Percentiles rank a stretch among this genome's conserved stretches.
phyloP scores from a whole-genome alignment of 2,113 vertebrate species.

The Sylvilagus bachmani region DNA sequence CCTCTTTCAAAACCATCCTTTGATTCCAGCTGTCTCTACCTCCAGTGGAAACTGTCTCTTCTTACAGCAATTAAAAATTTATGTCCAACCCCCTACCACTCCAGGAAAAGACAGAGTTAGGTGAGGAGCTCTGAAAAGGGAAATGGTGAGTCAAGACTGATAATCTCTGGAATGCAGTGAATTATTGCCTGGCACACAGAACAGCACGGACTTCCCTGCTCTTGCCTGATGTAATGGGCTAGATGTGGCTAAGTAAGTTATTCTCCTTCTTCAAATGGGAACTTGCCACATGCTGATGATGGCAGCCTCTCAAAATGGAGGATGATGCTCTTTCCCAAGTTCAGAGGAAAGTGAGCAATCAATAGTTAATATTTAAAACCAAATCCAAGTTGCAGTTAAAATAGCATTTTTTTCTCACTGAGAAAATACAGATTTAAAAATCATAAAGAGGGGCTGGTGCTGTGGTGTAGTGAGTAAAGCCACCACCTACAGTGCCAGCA shows the following conservation, averaged over 20 bases:
- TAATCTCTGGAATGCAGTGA: neutral
- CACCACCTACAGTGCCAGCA: neutral
- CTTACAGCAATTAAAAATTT: neutral
- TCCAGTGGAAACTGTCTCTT: neutral
- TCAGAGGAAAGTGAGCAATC: neutral
- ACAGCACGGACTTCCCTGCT: neutral
- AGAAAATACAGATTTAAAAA: neutral
- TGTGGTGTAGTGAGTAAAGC: too few species aligned
- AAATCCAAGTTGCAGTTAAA: neutral
- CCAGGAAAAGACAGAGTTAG: constrained; percentile 3
- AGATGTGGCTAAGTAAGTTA: neutral
- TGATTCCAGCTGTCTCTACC: neutral
- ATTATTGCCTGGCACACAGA: neutral
- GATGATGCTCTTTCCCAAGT: neutral
- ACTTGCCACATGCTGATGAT: neutral
- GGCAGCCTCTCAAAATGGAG: neutral
- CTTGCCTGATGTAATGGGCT: too few species aligned
- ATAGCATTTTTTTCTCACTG: neutral
- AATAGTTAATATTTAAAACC: neutral
- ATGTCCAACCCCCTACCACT: neutral
- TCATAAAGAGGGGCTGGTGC: too few species aligned
- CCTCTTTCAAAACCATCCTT: neutral
- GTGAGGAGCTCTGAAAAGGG: neutral
- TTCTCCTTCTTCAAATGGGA: neutral
- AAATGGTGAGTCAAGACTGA: neutral